Conservation (phyloP, 2,797 vertebrate genomes). For the Artibeus lituratus region DNA sequence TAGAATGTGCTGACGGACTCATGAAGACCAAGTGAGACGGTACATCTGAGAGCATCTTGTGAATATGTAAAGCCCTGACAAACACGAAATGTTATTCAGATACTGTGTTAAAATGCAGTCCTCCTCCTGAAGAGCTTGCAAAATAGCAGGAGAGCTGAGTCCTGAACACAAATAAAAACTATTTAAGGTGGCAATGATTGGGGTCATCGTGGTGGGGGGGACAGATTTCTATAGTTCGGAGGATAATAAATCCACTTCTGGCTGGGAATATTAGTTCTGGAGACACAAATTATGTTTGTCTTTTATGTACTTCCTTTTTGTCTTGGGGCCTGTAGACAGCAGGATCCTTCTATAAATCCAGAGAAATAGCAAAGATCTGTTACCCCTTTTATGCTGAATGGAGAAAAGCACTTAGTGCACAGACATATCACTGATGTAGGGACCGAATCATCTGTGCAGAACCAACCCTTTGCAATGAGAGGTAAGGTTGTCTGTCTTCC, state of each 20-base stretch:
- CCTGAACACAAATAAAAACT: neutral
- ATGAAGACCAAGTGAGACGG: neutral
- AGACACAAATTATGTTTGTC: neutral
- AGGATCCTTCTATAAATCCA: neutral
- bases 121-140: neutral
- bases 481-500: neutral
- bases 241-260: neutral
- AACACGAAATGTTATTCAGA: neutral
- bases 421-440: neutral
- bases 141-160: neutral
- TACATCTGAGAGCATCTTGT: neutral
- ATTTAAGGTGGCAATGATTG: neutral
- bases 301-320: neutral
- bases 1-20: neutral
- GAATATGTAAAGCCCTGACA: neutral
- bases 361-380: neutral
- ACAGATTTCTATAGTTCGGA: neutral
- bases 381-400: neutral
- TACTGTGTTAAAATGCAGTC: neutral
- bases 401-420: neutral
- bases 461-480: neutral
- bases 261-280: neutral
- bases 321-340: neutral
- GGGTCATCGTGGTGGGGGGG: accelerated
- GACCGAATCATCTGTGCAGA: neutral